These are phyloP conservation scores for Brotula barbata DNA, from an alignment of 2,797 vertebrate species.

Conservation along the genomic window DNA sequence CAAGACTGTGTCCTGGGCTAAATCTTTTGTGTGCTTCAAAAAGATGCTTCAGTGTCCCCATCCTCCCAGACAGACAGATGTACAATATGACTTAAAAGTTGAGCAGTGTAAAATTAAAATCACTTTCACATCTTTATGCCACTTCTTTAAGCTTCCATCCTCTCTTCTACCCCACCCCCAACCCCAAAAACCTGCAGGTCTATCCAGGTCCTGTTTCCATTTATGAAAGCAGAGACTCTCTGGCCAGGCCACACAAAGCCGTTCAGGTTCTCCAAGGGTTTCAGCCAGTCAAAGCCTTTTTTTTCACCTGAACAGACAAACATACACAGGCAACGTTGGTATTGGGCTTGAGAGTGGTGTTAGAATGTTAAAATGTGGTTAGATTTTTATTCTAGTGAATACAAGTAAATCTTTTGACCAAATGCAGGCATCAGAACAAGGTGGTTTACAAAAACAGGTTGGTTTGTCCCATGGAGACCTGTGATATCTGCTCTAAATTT, in stretches of 20 bases:
- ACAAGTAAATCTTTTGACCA: too few relatives aligned
- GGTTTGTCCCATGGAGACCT: too few relatives aligned
- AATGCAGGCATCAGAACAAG: too few relatives aligned
- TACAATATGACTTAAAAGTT: background rate
- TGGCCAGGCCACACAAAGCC: slow-evolving; percentile 48
- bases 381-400: too few relatives aligned
- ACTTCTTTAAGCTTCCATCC: slow-evolving; percentile 1
- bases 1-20: background rate
- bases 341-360: too few relatives aligned
- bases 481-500: too few relatives aligned
- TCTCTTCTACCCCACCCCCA: background rate
- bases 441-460: too few relatives aligned
- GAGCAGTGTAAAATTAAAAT: background rate
- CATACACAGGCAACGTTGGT: slow-evolving; percentile 48
- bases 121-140: background rate
- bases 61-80: background rate
- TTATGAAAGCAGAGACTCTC: slow-evolving; percentile 69
- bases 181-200: background rate
- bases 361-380: too few relatives aligned
- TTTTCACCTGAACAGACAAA: slow-evolving; percentile 36
- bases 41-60: slow-evolving; percentile 5
- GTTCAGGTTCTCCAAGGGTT: slow-evolving; percentile 46
- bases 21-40: background rate
- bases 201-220: slow-evolving; percentile 42
- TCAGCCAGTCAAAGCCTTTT: slow-evolving; percentile 59